Base-by-base conservation (phyloP, 2,113 vertebrate species). In the Dolichotis patagonum region DNA sequence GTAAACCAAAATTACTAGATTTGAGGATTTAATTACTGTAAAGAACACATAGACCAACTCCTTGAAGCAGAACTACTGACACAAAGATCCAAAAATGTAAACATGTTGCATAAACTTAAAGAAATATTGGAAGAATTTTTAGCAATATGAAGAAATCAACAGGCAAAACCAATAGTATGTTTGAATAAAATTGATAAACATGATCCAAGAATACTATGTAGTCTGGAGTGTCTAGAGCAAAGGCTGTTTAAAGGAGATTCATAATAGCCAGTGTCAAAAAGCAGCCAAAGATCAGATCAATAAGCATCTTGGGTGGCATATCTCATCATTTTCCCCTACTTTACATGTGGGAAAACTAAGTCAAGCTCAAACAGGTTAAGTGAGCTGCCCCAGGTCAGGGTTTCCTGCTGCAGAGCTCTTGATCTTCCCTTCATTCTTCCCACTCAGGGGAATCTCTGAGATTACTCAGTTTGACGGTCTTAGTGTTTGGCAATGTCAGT, bases 81-180 rank as follows among this genome's bases (percentile, higher is more conserved):
- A 88, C n/a, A 73, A 91, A 65, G 22, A 73, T 81, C 58, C 52
- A 52, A 97, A 94, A 83, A 43, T 88, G 9, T 73, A 90, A 43
- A 11, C 28, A 54, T 78, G 19, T 3, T 49, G 52, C 84, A 62
- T n/a, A 81, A 9, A 88, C 5, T 56, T 54, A 87, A 85, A 8
- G 35, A 89, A 49, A 86, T 32, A 77, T 14, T 24, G 9, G 12
- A 30, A 6, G 5, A 60, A 67, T 38, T 80, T 41, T 30, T 80
- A 75, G 5, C 30, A 54, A 62, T 62, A 38, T 54, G 19, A 56
- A 73, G 13, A 17, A 88, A 92, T 56, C 35, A 87, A 6, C 17
- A 88, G 63, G 60, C 52, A 69, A 26, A n/a, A 60, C 19, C 88
- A 87, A 92, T 56, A 56, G 5, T 20, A 56, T 16, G 16, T 56